A percentile compares a stretch with the other conserved stretches of the same genome.
Evolutionary conservation across 37 sponge, comb jelly and placozoan species (phyloP).

Genomic region (Halisarca cf. caerulea): DNA sequence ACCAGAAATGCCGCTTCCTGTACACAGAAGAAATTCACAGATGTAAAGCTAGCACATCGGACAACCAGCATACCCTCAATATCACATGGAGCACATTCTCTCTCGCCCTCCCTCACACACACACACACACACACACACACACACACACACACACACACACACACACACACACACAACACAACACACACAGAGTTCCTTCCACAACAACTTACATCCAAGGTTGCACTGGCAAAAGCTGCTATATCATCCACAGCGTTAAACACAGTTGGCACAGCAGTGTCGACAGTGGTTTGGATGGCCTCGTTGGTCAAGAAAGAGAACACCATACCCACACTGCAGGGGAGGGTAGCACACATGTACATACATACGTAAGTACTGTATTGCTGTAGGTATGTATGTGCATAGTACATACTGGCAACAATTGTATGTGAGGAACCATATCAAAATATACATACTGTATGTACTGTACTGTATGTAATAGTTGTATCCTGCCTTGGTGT

Average conservation of each 20-base stretch:
- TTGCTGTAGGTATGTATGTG: no score
- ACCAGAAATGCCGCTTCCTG: no score
- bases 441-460: no score
- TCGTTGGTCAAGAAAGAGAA: conserved; percentile 30
- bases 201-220: conserved; percentile 7
- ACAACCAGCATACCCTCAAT: background rate
- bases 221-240: background rate
- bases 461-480: no score
- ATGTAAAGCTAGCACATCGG: no score
- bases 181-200: background rate
- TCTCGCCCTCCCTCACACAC: background rate
- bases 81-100: background rate
- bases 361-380: background rate
- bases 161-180: conserved; percentile 23
- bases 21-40: no score
- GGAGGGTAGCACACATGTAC: background rate
- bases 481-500: no score
- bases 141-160: background rate
- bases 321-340: conserved; percentile 19
- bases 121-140: conserved; percentile 34
- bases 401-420: no score
- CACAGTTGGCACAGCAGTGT: conserved; percentile 5
- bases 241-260: background rate
- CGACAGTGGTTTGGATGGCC: conserved; percentile 7
- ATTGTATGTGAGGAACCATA: no score